Conservation (phyloP, 37 sponge, comb jelly and placozoan genomes). For the Theonella swinhoei region DNA sequence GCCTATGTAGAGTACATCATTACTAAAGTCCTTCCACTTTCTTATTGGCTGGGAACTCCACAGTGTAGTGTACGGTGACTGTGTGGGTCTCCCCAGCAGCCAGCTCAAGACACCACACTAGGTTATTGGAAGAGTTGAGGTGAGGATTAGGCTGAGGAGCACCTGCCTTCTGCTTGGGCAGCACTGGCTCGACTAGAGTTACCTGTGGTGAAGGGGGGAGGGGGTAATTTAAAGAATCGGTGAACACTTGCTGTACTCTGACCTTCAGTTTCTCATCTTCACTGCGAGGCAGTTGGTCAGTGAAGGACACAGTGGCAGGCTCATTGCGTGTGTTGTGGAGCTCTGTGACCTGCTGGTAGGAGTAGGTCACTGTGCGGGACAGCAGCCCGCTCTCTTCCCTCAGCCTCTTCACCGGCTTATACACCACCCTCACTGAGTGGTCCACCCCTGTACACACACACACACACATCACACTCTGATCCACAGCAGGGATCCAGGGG, state of each 20-base stretch:
- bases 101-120: slow-evolving; percentile 80
- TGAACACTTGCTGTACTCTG: background rate
- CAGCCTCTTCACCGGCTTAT: slow-evolving; percentile 70
- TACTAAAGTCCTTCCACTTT: slow-evolving; percentile 81
- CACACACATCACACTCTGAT: background rate
- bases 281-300: slow-evolving; percentile 84
- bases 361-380: slow-evolving; percentile 60
- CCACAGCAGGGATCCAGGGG: background rate
- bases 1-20: too few species aligned
- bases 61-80: slow-evolving; percentile 74
- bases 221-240: background rate
- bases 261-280: slow-evolving; percentile 89
- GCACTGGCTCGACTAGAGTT: slow-evolving; percentile 57
- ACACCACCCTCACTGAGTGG: slow-evolving; percentile 65
- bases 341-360: slow-evolving; percentile 80
- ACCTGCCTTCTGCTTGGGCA: slow-evolving; percentile 60
- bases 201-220: slow-evolving; percentile 37
- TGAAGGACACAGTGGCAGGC: slow-evolving; percentile 59
- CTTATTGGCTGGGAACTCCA: slow-evolving; percentile 83
- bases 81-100: slow-evolving; percentile 44
- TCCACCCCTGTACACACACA: slow-evolving; percentile 56
- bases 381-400: slow-evolving; percentile 74
- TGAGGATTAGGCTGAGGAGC: slow-evolving; percentile 64
- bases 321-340: slow-evolving; percentile 71
- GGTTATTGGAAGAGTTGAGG: slow-evolving; percentile 66